A percentile compares a stretch with the other conserved stretches of the same genome.
phyloP scores from a whole-genome alignment of 2,797 vertebrate species.

The Toxotes lorentzi region DNA sequence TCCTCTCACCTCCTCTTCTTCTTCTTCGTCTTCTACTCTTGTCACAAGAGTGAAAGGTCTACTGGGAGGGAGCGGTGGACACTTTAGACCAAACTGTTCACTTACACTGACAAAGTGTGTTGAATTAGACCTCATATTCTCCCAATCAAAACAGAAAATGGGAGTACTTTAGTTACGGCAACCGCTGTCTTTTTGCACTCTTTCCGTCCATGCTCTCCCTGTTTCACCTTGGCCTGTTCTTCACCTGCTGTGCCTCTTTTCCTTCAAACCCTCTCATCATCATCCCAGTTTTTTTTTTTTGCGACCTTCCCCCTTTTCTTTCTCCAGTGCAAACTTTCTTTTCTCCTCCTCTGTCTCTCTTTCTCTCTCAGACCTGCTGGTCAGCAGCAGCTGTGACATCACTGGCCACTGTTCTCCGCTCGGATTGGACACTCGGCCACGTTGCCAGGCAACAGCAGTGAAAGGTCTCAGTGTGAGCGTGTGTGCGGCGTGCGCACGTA shows the following conservation, averaged over 20 bases:
- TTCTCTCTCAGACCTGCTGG: conserved; percentile 78
- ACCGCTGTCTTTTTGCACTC: background rate
- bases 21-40: conserved; percentile 37
- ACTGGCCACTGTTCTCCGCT: conserved; percentile 86
- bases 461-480: conserved; percentile 85
- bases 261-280: conserved; percentile 55
- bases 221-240: conserved; percentile 39
- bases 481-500: conserved; percentile 48
- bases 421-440: conserved; percentile 87
- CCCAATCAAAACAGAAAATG: conserved; percentile 37
- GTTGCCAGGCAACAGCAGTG: conserved; percentile 90
- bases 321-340: conserved; percentile 77
- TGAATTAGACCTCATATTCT: background rate
- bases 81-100: conserved; percentile 44
- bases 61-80: conserved; percentile 36
- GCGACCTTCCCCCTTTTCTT: conserved; percentile 57
- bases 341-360: conserved; percentile 52
- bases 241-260: conserved; percentile 36
- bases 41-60: conserved; percentile 38
- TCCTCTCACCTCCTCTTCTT: conserved; percentile 42
- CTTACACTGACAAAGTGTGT: conserved; percentile 19
- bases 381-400: conserved; percentile 89
- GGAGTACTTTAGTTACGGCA: conserved; percentile 13
- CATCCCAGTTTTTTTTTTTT: conserved; percentile 20
- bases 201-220: background rate